Evolutionary conservation across 2,888 invertebrate species (phyloP).

Genomic region (Xanthostigma xanthostigma): DNA sequence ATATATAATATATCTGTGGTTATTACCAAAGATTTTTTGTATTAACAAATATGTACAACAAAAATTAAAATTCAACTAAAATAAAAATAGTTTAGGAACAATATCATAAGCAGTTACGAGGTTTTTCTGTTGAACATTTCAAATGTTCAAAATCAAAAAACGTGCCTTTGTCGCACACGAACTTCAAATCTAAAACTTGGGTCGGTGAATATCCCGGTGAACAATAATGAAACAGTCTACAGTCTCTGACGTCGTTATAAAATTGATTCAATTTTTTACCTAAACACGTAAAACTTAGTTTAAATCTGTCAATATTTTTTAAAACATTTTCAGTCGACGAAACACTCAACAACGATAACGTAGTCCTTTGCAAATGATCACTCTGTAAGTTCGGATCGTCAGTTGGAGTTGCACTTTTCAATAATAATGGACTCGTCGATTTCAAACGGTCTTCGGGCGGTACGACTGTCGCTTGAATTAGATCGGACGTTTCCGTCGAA

Average conservation of each 20-base stretch:
- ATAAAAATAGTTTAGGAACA: background rate
- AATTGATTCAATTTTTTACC: slow-evolving; percentile 36
- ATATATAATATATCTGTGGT: no score
- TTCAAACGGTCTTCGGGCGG: background rate
- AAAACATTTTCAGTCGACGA: slow-evolving; percentile 8
- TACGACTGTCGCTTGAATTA: no score
- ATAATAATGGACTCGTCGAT: background rate
- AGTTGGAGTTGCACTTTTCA: background rate
- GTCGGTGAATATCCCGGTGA: slow-evolving; percentile 38
- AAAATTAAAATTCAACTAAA: no score
- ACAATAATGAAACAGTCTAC: slow-evolving; percentile 43
- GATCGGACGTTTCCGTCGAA: no score
- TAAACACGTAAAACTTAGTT: slow-evolving; percentile 35
- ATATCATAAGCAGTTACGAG: slow-evolving; percentile 21
- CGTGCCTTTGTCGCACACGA: slow-evolving; percentile 41
- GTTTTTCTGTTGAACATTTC: slow-evolving; percentile 31
- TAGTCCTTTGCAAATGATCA: background rate
- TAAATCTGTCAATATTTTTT: slow-evolving; percentile 13
- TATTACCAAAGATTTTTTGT: no score
- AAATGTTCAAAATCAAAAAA: slow-evolving; percentile 35
- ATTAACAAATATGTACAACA: no score
- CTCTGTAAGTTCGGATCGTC: background rate
- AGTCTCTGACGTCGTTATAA: slow-evolving; percentile 40
- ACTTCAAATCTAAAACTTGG: slow-evolving; percentile 41
- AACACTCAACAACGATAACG: background rate